A percentile compares a stretch with the other conserved stretches of the same genome.
These are phyloP conservation scores for Emys orbicularis DNA, from an alignment of 2,797 vertebrate species.

Conservation along the genomic window DNA sequence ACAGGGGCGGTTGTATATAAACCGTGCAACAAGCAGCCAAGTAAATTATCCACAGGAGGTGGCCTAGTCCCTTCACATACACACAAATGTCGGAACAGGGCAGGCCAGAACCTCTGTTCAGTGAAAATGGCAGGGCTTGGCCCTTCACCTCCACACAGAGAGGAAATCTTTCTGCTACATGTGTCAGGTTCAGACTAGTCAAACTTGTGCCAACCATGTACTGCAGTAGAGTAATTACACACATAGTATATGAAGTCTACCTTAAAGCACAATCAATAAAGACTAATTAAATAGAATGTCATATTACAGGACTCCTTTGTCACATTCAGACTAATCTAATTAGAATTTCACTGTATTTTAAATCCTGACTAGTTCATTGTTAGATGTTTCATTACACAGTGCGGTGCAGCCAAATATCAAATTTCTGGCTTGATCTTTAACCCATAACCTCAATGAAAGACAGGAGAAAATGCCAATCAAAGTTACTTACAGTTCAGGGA, in stretches of 20 bases:
- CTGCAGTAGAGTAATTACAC: background rate
- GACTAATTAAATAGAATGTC: conserved; percentile 50
- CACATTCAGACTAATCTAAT: conserved; percentile 47
- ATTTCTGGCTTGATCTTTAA: conserved; percentile 33
- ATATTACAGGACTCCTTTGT: conserved; percentile 11
- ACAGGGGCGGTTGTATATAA: background rate
- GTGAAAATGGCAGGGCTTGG: background rate
- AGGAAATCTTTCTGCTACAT: background rate
- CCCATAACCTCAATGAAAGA: conserved; percentile 8
- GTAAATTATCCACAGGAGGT: background rate
- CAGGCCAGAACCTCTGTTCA: background rate
- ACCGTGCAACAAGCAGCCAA: background rate
- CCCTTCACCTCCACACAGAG: background rate
- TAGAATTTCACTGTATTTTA: conserved; percentile 25
- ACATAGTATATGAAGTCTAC: background rate
- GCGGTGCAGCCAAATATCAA: conserved; percentile 11
- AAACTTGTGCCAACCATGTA: background rate
- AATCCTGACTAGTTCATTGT: background rate
- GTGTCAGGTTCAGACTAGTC: background rate
- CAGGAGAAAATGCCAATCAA: conserved; percentile 2
- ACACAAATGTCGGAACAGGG: background rate
- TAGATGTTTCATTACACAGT: background rate
- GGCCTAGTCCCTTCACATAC: background rate
- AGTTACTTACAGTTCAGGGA: conserved; percentile 69
- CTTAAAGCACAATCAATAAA: conserved; percentile 27